Conservation (phyloP, 2,888 invertebrate genomes). For the Athalia circularis region DNA sequence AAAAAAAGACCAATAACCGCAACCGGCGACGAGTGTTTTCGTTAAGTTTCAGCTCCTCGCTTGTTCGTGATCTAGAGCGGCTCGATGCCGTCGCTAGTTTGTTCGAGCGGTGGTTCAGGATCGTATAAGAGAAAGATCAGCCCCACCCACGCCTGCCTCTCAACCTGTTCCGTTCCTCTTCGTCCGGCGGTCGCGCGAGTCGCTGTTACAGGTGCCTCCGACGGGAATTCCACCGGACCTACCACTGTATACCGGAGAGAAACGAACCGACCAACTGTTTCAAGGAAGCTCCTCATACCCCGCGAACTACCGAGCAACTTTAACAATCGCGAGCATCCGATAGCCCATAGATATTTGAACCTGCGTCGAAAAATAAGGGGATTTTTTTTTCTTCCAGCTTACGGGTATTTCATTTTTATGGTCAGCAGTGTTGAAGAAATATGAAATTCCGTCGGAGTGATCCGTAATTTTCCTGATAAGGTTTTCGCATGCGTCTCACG, state of each 20-base stretch:
- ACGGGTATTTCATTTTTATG: neutral
- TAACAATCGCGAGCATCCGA: neutral
- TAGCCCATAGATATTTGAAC: constrained; percentile 44
- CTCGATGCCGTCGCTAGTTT: constrained; percentile 27
- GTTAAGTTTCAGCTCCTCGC: neutral
- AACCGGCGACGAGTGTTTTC: too few relatives aligned
- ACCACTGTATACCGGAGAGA: neutral
- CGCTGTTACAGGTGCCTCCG: constrained; percentile 71
- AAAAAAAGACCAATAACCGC: too few relatives aligned
- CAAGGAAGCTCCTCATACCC: neutral
- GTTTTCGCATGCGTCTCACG: constrained; percentile 16
- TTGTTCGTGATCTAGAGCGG: neutral
- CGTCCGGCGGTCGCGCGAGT: constrained; percentile 57
- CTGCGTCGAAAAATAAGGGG: constrained; percentile 69
- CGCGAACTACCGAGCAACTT: neutral
- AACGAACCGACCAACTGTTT: constrained; percentile 13
- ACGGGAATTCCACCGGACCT: constrained; percentile 63
- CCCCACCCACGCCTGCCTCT: constrained; percentile 71
- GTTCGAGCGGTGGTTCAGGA: constrained; percentile 44
- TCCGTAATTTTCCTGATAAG: constrained; percentile 2
- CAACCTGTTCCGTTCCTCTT: constrained; percentile 71
- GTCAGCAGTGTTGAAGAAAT: neutral
- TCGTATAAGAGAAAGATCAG: constrained; percentile 63
- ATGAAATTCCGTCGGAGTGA: neutral
- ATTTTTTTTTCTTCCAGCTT: constrained; percentile 41